Evolutionary conservation across 2,797 vertebrate genomes (phyloP).

Genomic region (Anguilla marmorata): DNA sequence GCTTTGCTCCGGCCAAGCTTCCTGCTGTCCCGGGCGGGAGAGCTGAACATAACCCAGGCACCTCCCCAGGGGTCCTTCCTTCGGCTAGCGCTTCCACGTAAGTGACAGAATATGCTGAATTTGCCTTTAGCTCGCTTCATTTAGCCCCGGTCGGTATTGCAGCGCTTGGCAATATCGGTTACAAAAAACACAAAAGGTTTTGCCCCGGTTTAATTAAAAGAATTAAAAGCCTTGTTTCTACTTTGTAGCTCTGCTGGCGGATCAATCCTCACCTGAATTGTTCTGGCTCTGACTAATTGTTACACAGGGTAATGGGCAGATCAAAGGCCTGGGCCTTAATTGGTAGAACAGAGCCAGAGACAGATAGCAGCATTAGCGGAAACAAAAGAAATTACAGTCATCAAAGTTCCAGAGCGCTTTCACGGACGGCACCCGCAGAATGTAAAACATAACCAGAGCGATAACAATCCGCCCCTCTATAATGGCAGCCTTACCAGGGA

Average conservation of each 20-base stretch:
- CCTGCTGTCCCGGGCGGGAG: background rate
- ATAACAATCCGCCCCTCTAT: conserved; percentile 9
- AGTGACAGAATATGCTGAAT: conserved; percentile 46
- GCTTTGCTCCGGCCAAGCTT: background rate
- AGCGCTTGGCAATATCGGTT: conserved; percentile 40
- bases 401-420: conserved; percentile 22
- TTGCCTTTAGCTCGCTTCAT: conserved; percentile 37
- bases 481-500: background rate
- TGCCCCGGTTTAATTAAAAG: conserved; percentile 69
- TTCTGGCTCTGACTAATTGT: conserved; percentile 67
- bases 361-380: conserved; percentile 40
- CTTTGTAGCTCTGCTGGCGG: conserved; percentile 43
- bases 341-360: conserved; percentile 49
- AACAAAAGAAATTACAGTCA: conserved; percentile 36
- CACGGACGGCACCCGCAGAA: background rate
- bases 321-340: conserved; percentile 65
- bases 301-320: conserved; percentile 64
- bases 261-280: conserved; percentile 71
- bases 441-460: background rate
- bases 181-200: conserved; percentile 46
- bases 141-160: conserved; percentile 33
- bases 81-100: conserved; percentile 29
- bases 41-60: background rate
- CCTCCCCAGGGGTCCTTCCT: conserved; percentile 35
- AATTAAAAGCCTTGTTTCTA: conserved; percentile 70